Evolutionary conservation across 2,797 vertebrate species (phyloP).

Genomic region (Coranthus polyacanthus): DNA sequence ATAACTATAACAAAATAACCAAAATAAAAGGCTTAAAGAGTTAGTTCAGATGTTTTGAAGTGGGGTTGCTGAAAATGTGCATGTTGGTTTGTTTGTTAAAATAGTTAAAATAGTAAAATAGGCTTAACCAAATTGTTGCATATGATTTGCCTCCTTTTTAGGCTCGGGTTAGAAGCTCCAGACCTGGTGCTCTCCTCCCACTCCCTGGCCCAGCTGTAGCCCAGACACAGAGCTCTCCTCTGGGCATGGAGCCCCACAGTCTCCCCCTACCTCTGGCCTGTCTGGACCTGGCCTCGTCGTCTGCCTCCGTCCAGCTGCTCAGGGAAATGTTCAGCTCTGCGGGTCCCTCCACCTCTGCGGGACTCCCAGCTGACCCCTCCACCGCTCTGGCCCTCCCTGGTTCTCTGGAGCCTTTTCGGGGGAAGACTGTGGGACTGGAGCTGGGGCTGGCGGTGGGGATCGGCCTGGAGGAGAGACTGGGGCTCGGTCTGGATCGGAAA

Average conservation of each 20-base stretch:
- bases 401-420: conserved; percentile 14
- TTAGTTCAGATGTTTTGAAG: too few relatives aligned
- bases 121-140: too few relatives aligned
- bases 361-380: conserved; percentile 1
- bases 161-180: conserved; percentile 63
- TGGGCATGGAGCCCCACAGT: conserved; percentile 11
- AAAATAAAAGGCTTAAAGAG: too few relatives aligned
- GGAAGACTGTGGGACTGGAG: conserved; percentile 32
- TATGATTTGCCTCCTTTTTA: too few relatives aligned
- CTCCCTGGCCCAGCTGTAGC: conserved; percentile 25
- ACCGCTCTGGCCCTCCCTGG: conserved; percentile 47
- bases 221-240: conserved; percentile 26
- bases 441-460: conserved; percentile 37
- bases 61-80: too few relatives aligned
- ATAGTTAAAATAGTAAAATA: too few relatives aligned
- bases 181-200: conserved; percentile 47
- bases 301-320: conserved; percentile 58
- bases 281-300: conserved; percentile 65
- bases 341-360: neutral
- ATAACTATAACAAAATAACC: too few relatives aligned
- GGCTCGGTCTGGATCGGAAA: conserved; percentile 78
- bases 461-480: conserved; percentile 75
- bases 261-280: conserved; percentile 57
- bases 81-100: too few relatives aligned
- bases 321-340: conserved; percentile 40